These are phyloP conservation scores for Neosilurus mollespiculum DNA, from an alignment of 2,797 vertebrate species.

Conservation along the genomic window DNA sequence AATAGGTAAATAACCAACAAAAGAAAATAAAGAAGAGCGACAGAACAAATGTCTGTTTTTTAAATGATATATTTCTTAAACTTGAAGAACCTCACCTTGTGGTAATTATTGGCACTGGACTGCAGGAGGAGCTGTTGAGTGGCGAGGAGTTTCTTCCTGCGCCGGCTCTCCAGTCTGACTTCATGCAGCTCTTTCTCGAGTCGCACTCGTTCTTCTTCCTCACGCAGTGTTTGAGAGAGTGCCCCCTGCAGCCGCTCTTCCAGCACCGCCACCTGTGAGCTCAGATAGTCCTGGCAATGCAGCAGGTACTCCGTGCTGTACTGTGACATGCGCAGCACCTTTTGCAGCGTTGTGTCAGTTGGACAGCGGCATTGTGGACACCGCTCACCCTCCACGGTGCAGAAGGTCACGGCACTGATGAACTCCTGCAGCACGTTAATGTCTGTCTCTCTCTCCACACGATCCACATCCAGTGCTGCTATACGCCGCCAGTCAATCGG, in stretches of 20 bases:
- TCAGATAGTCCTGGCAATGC: constrained; percentile 74
- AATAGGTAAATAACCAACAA: too few species aligned
- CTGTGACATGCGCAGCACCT: constrained; percentile 77
- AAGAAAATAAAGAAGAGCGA: too few species aligned
- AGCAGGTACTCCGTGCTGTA: constrained; percentile 77
- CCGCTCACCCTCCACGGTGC: constrained; percentile 67
- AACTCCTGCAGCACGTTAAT: constrained; percentile 73
- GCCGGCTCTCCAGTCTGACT: constrained; percentile 67
- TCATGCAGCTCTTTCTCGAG: constrained; percentile 62
- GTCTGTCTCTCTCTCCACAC: constrained; percentile 70
- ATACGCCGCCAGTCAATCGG: constrained; percentile 74
- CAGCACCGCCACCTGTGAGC: constrained; percentile 59
- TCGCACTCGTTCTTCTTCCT: constrained; percentile 60
- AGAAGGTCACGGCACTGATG: constrained; percentile 69
- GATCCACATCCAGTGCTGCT: constrained; percentile 70
- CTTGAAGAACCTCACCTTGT: constrained; percentile 61
- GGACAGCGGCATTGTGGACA: constrained; percentile 71
- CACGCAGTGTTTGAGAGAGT: constrained; percentile 53
- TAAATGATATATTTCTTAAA: background rate
- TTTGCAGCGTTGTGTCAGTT: constrained; percentile 68
- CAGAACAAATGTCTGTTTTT: too few species aligned
- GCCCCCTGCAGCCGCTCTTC: constrained; percentile 63
- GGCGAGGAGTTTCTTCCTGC: constrained; percentile 70
- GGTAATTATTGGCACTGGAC: constrained; percentile 65
- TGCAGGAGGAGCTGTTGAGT: constrained; percentile 72